Base-by-base conservation (phyloP, 2,113 vertebrate species). In the Spheniscus mendiculus region DNA sequence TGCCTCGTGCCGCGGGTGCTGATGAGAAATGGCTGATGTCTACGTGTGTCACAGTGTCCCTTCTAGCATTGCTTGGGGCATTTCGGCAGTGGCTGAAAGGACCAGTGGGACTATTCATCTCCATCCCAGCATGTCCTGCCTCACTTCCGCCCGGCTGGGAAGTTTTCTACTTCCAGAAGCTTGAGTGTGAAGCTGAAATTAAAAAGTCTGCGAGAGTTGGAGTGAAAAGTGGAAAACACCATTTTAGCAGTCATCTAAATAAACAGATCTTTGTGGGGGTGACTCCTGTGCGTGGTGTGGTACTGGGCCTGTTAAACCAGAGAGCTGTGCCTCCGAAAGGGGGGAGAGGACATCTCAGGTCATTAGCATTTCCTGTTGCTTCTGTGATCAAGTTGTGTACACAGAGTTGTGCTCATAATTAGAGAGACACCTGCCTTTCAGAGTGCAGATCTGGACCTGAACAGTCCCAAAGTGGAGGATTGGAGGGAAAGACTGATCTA, bases 1-100 rank as follows among this genome's bases (percentile, higher is more conserved):
- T 69, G 29, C 49, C 10, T 42, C 2, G 0, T 53, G 72, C 5
- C 2, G 21, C 9, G 29, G 71, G 58, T 5, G 1, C n/a, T 69
- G 81, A 58, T 74, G 27, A 55, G 59, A 83, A 42, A 45, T 16
- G 19, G 8, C 58, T 63, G 67, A 49, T 69, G 34, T 42, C 34
- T 65, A 0, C 56, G 21, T 58, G 22, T 62, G 45, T 63, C 55
- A 34, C 65, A 20, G 13, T 36, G 17, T 63, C 56, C 38, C 27
- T 91, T 63, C 30, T 40, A 30, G 38, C 25, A 36, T 10, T 59
- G 36, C 58, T 34, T 11, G 9, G 45, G 45, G 34, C 26, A 16
- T 78, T 83, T 66, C 12, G 30, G 27, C 79, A 49, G 47, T 12
- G 12, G 15, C 49, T 80, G 32, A 42, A 80, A 77, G 44, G 67